A percentile compares a stretch with the other conserved stretches of the same genome.
Evolutionary conservation across 2,797 vertebrate genomes (phyloP).

Genomic region (Tenualosa ilisha): DNA sequence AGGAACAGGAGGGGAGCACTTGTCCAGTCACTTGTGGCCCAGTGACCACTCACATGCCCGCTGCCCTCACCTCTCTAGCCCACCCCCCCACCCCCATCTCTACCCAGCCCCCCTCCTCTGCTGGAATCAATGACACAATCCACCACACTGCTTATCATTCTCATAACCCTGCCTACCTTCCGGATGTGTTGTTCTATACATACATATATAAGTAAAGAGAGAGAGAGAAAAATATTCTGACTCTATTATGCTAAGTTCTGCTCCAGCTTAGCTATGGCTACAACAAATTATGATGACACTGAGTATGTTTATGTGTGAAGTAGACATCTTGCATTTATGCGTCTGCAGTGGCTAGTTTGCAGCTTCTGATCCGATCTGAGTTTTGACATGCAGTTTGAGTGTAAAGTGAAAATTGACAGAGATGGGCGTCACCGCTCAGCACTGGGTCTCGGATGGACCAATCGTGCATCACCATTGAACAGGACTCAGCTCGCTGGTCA

Average conservation of each 20-base stretch:
- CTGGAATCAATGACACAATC: not conserved
- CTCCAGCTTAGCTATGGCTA: not conserved
- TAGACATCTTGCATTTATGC: not conserved
- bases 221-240: not conserved
- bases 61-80: not conserved
- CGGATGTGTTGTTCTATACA: not conserved
- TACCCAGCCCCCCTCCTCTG: not conserved
- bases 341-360: not conserved
- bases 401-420: not conserved
- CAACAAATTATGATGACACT: not conserved
- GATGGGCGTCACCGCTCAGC: not conserved
- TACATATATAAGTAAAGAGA: not conserved
- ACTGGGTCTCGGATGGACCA: not conserved
- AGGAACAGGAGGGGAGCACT: not conserved
- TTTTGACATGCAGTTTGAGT: not conserved
- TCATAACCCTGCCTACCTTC: not conserved
- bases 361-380: not conserved
- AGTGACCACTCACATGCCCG: not conserved
- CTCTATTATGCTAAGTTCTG: not conserved
- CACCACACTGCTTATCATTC: not conserved
- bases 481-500: not conserved
- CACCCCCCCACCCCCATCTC: no score
- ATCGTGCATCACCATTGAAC: not conserved
- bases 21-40: not conserved
- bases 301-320: not conserved